Conservation (phyloP, 2,797 vertebrate species). For the Muscicapa striata region DNA sequence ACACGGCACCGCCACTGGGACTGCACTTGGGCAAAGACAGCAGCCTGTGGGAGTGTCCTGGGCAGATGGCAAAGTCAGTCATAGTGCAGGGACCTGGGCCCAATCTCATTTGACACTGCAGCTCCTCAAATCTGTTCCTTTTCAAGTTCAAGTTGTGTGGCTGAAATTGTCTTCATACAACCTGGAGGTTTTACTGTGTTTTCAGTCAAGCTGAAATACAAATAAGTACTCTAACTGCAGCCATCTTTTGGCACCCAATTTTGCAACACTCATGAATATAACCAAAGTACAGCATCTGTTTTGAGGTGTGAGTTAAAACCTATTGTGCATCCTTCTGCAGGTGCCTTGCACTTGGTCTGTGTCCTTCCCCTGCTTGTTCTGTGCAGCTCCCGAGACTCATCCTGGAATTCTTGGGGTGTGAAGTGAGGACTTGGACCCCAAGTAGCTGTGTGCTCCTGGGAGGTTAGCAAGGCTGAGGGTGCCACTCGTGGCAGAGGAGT, state of each 20-base stretch:
- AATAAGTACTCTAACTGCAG: neutral
- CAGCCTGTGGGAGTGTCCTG: neutral
- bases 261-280: neutral
- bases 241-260: neutral
- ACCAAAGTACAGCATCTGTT: neutral
- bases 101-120: neutral
- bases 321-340: neutral
- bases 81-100: neutral
- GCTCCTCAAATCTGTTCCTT: neutral
- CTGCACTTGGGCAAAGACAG: neutral
- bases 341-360: neutral
- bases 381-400: neutral
- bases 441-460: neutral
- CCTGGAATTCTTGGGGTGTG: neutral
- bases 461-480: neutral
- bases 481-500: neutral
- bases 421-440: neutral
- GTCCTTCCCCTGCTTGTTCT: neutral
- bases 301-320: neutral
- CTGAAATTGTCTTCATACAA: neutral
- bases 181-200: neutral
- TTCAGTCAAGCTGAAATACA: neutral
- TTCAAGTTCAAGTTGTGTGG: neutral
- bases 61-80: neutral
- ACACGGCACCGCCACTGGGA: accelerated